Base-by-base conservation (phyloP, 2,797 vertebrate genomes). In the Xerus rutilus region DNA sequence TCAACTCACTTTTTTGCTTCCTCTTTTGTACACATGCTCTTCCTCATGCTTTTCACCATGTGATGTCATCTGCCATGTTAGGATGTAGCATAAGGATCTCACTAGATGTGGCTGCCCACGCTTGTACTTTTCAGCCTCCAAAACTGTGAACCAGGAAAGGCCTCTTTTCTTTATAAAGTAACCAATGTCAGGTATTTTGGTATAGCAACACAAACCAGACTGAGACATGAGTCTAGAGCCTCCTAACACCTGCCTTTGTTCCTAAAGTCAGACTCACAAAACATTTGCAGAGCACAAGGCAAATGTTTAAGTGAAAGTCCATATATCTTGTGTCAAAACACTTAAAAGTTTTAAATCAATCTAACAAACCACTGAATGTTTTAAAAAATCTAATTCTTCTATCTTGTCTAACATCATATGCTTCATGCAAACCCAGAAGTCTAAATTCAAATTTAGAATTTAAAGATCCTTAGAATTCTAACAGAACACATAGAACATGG, bases 401-500 rank as follows among this genome's bases (percentile, higher is more conserved):
- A 54, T 84, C 35, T 93, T 88, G 59, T 45, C 52, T 92, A 95
- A 72, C 92, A 92, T 39, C 94, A 90, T 39, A 94, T 72, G 59
- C 39, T 92, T 95, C 62, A 82, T 78, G 43, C 18, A 93, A 93
- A 94, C 49, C 45, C 49, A 23, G 52, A 95, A 93, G 49, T 81
- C 43, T 49, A 76, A 14, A 18, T 88, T 95, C 52, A 90, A 94
- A 92, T 90, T 93, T 65, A 72, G 82, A 90, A 96, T 88, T 96
- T 83, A 88, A 45, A 25, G 69, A 78, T 64, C 65, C 2, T 62
- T 65, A 59, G 77, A 43, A 7, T 88, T 95, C 52, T 94, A 32
- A 85, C 62, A 77, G 47, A 84, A 89, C 17, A 67, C 65, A 4
- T 11, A 35, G 21, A 67, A 25, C 30, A 30, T 57, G 25, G n/a